These are phyloP conservation scores for Melanophora roralis DNA, from an alignment of 2,888 invertebrate genomes.

Conservation along the genomic window DNA sequence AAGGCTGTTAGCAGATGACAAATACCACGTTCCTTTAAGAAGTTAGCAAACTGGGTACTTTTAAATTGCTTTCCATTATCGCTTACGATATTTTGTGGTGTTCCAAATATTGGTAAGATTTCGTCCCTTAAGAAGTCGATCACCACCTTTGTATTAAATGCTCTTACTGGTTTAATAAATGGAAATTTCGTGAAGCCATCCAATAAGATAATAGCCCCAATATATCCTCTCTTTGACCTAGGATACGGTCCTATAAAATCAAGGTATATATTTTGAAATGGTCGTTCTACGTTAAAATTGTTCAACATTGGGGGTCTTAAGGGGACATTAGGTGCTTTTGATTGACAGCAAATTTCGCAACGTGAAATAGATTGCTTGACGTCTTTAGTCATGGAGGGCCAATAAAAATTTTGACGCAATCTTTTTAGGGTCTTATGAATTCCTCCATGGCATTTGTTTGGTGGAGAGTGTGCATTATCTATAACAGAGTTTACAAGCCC, in stretches of 20 bases:
- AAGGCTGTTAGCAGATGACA: slow-evolving; percentile 57
- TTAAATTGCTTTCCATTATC: slow-evolving; percentile 66
- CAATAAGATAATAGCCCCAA: slow-evolving; percentile 21
- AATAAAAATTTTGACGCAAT: background rate
- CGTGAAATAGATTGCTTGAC: background rate
- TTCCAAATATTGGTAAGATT: slow-evolving; percentile 64
- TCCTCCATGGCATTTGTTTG: background rate
- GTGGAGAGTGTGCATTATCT: background rate
- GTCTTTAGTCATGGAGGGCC: slow-evolving; percentile 29
- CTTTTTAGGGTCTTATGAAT: background rate
- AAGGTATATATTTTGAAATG: slow-evolving; percentile 38
- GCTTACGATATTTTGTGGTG: slow-evolving; percentile 60
- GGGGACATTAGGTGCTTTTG: no score
- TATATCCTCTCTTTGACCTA: slow-evolving; percentile 36
- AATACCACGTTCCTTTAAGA: slow-evolving; percentile 46
- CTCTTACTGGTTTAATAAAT: slow-evolving; percentile 28
- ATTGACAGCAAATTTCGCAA: slow-evolving; percentile 6
- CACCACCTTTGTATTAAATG: slow-evolving; percentile 5
- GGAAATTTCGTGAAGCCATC: slow-evolving; percentile 44
- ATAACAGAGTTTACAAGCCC: background rate
- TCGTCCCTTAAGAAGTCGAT: slow-evolving; percentile 39
- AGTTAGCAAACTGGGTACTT: slow-evolving; percentile 32
- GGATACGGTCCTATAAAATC: slow-evolving; percentile 54
- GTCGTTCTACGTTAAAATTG: background rate
- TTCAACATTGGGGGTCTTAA: slow-evolving; percentile 27